These are phyloP conservation scores for Pteria penguin DNA, from an alignment of 2,888 invertebrate species.

Conservation along the genomic window DNA sequence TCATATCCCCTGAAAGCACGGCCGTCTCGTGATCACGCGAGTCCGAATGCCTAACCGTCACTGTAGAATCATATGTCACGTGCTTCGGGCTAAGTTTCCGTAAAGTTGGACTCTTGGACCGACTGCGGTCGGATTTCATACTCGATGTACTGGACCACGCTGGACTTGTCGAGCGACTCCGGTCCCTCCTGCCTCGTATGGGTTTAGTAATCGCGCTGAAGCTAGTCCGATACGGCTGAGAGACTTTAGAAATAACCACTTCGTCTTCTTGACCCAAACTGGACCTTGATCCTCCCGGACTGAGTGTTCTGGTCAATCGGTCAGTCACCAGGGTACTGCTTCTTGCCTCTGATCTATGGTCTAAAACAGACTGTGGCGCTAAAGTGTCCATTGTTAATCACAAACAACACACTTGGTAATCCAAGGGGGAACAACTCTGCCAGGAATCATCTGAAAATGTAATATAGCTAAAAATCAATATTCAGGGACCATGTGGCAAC, in stretches of 20 bases:
- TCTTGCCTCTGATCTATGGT: slow-evolving; percentile 55
- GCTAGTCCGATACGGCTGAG: slow-evolving; percentile 76
- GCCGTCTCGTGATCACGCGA: slow-evolving; percentile 32
- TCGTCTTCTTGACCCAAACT: slow-evolving; percentile 32
- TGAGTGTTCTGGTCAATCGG: slow-evolving; percentile 64
- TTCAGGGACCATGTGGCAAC: too few relatives aligned
- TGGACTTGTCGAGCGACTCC: slow-evolving; percentile 69
- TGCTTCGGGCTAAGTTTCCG: slow-evolving; percentile 59
- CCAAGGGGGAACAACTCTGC: too few relatives aligned
- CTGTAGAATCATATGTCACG: slow-evolving; percentile 71
- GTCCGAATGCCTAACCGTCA: slow-evolving; percentile 69
- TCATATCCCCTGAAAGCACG: slow-evolving; percentile 12
- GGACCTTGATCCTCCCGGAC: slow-evolving; percentile 53
- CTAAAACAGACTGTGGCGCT: slow-evolving; percentile 70
- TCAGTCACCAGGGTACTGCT: slow-evolving; percentile 56
- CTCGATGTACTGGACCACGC: slow-evolving; percentile 50
- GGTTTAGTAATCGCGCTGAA: slow-evolving; percentile 75
- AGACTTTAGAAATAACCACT: slow-evolving; percentile 59
- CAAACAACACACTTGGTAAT: too few relatives aligned
- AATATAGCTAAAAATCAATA: too few relatives aligned
- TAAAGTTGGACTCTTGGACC: slow-evolving; percentile 63
- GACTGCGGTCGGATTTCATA: slow-evolving; percentile 59
- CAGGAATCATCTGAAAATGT: too few relatives aligned
- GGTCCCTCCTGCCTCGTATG: slow-evolving; percentile 53
- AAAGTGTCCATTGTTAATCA: slow-evolving; percentile 60